Evolutionary conservation across 1,140 invertebrate genomes (phyloP).

Genomic region (Orius insidiosus): DNA sequence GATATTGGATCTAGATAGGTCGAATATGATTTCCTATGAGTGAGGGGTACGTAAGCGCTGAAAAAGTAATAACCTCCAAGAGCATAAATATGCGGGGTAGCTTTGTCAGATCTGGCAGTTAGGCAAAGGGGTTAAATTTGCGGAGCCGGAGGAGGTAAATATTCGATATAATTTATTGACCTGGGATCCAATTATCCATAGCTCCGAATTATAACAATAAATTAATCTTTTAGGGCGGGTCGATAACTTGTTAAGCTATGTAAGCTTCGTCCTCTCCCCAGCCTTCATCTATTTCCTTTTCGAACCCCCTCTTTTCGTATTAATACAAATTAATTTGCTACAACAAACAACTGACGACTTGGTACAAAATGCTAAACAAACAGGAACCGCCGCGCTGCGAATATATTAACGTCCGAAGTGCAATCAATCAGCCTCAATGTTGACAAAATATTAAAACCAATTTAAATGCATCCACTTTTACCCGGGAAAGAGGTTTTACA

Average conservation of each 20-base stretch:
- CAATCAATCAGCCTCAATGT: constrained; percentile 11
- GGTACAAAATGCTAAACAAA: constrained; percentile 13
- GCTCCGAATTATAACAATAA: constrained; percentile 5
- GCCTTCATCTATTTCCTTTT: neutral
- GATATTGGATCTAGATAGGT: too few species aligned
- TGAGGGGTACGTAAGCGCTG: too few species aligned
- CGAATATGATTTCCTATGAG: too few species aligned
- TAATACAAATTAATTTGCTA: constrained; percentile 15
- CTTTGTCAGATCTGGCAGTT: too few species aligned
- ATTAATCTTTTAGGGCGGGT: constrained; percentile 12
- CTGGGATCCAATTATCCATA: too few species aligned
- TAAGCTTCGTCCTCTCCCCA: constrained; percentile 2
- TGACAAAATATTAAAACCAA: constrained; percentile 14
- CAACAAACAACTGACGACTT: constrained; percentile 11
- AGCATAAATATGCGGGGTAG: too few species aligned
- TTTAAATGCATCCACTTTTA: constrained; percentile 13
- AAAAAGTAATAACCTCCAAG: too few species aligned
- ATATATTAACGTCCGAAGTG: constrained; percentile 8
- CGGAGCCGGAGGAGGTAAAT: too few species aligned
- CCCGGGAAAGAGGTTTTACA: neutral
- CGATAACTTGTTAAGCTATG: constrained; percentile 14
- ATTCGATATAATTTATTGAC: too few species aligned
- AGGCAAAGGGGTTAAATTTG: too few species aligned
- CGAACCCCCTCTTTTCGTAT: constrained; percentile 8
- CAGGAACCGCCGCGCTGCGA: neutral